Percentiles rank a stretch among this genome's conserved stretches.
These are phyloP conservation scores for Balanococcus diminutus DNA, from an alignment of 2,888 invertebrate species.

Conservation along the genomic window DNA sequence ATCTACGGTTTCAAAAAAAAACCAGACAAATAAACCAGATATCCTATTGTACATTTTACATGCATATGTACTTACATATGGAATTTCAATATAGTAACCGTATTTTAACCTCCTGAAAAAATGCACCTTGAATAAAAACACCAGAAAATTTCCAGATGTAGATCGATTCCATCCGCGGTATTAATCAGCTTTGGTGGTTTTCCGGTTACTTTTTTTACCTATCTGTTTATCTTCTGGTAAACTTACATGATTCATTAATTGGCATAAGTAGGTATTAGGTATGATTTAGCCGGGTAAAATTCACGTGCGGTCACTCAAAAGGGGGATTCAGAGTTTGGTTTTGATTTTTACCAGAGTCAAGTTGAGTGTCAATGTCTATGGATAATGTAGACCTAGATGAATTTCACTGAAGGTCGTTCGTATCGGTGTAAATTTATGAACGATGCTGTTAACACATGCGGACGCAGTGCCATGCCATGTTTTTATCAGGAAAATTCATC, in stretches of 20 bases:
- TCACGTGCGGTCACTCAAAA: too few species aligned
- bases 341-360: not conserved
- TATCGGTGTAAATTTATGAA: not conserved
- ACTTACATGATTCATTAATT: not conserved
- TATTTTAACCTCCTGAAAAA: not conserved
- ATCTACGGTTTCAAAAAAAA: not conserved
- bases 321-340: not conserved
- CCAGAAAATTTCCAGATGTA: not conserved
- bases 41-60: too few species aligned
- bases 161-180: too few species aligned
- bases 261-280: not conserved
- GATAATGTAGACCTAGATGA: not conserved
- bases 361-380: too few species aligned
- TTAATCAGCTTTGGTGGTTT: not conserved
- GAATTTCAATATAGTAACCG: not conserved
- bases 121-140: not conserved
- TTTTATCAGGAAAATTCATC: not conserved
- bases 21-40: not conserved
- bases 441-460: not conserved
- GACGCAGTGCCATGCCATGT: not conserved
- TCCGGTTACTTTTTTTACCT: not conserved
- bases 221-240: not conserved
- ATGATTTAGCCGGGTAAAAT: too few species aligned
- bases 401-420: not conserved
- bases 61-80: not conserved